Conservation (phyloP, 1,140 invertebrate genomes). For the Orussus abietinus region DNA sequence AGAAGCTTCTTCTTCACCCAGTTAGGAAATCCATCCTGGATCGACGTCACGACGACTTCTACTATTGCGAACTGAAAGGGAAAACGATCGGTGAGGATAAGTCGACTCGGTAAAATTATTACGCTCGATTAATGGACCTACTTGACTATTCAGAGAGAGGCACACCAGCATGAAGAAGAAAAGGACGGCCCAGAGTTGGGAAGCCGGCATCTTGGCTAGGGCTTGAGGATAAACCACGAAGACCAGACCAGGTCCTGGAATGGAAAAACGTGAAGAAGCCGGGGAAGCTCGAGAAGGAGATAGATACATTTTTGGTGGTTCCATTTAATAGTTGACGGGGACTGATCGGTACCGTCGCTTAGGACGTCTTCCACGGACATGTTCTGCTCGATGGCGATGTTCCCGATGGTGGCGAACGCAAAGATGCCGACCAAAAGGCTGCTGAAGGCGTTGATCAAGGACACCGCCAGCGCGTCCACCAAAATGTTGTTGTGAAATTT, state of each 20-base stretch:
- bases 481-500: conserved; percentile 87
- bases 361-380: conserved; percentile 77
- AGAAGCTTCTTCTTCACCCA: conserved; percentile 77
- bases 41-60: conserved; percentile 87
- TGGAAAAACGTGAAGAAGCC: too few species aligned
- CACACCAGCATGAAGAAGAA: conserved; percentile 91
- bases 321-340: too few species aligned
- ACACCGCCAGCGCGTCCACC: conserved; percentile 78
- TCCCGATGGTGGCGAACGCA: conserved; percentile 83
- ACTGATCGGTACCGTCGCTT: conserved; percentile 78
- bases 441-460: conserved; percentile 76
- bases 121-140: conserved; percentile 46
- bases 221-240: conserved; percentile 90
- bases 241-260: conserved; percentile 78
- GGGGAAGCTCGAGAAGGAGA: too few species aligned
- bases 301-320: too few species aligned
- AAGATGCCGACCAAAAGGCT: conserved; percentile 83
- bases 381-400: conserved; percentile 77
- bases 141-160: conserved; percentile 87
- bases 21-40: conserved; percentile 85
- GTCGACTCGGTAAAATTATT: too few species aligned
- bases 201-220: conserved; percentile 81
- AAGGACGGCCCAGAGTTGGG: conserved; percentile 79
- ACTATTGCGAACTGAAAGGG: conserved; percentile 78
- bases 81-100: too few species aligned